Evolutionary conservation across 2,888 invertebrate genomes (phyloP).

Genomic region (Melieria omissa): DNA sequence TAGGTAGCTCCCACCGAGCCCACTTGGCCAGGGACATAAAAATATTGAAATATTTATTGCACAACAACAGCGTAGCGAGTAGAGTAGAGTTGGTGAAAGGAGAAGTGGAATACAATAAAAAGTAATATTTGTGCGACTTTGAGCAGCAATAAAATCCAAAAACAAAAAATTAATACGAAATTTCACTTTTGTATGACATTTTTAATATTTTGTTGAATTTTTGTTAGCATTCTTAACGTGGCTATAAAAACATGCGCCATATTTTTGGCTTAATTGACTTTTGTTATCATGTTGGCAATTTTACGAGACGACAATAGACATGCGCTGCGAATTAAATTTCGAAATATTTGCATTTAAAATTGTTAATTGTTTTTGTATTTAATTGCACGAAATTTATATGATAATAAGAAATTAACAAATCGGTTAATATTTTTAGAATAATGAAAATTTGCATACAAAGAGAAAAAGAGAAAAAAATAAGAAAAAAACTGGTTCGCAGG

Average conservation of each 20-base stretch:
- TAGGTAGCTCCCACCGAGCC: constrained; percentile 70
- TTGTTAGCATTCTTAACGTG: too few species aligned
- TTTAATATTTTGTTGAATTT: too few species aligned
- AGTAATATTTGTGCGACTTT: neutral
- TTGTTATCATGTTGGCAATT: too few species aligned
- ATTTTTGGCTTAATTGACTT: too few species aligned
- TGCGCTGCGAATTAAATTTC: too few species aligned
- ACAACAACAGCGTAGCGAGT: neutral
- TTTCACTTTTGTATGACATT: too few species aligned
- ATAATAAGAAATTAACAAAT: neutral
- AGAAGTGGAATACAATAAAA: neutral
- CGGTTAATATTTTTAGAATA: neutral
- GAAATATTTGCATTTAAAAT: too few species aligned
- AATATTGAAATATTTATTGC: neutral
- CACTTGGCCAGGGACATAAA: neutral
- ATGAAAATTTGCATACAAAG: constrained; percentile 6
- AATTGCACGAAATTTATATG: neutral
- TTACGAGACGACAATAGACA: too few species aligned
- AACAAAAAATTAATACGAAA: neutral
- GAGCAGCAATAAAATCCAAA: too few species aligned
- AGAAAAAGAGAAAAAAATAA: constrained; percentile 12
- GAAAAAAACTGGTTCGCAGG: neutral
- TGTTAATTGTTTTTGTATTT: neutral
- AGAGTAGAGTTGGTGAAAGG: neutral
- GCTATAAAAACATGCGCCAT: too few species aligned